Conservation (phyloP, 2,888 invertebrate species). For the Xanthostigma xanthostigma region DNA sequence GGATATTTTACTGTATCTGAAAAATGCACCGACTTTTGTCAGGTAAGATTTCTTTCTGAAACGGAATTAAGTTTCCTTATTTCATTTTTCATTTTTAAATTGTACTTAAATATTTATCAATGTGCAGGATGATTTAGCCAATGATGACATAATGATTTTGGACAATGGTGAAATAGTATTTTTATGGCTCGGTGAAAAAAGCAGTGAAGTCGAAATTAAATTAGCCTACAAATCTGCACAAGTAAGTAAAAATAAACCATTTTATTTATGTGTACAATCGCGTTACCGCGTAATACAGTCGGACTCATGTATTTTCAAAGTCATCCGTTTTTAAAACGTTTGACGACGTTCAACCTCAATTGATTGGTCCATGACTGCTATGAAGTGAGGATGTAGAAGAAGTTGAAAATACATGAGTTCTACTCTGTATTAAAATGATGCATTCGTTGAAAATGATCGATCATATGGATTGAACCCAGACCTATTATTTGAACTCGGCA, state of each 20-base stretch:
- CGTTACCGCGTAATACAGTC: no score
- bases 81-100: not conserved
- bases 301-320: no score
- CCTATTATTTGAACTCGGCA: not conserved
- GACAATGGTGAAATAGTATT: conserved; percentile 98
- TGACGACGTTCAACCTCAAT: no score
- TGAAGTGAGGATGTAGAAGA: no score
- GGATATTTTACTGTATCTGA: conserved; percentile 98
- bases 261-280: no score
- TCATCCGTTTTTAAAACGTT: no score
- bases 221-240: conserved; percentile 96
- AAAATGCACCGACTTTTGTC: conserved; percentile 96
- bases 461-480: no score
- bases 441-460: no score
- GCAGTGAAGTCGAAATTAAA: conserved; percentile 98
- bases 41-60: conserved; percentile 36
- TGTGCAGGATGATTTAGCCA: conserved; percentile 86
- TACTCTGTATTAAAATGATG: no score
- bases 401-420: no score
- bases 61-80: not conserved
- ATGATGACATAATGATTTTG: conserved; percentile 98
- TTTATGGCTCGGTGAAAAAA: conserved; percentile 91
- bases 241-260: conserved; percentile 33
- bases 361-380: no score
- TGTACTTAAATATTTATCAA: conserved; percentile 1